Base-by-base conservation (phyloP, 2,113 vertebrate genomes). In the Rousettus leschenaultii region DNA sequence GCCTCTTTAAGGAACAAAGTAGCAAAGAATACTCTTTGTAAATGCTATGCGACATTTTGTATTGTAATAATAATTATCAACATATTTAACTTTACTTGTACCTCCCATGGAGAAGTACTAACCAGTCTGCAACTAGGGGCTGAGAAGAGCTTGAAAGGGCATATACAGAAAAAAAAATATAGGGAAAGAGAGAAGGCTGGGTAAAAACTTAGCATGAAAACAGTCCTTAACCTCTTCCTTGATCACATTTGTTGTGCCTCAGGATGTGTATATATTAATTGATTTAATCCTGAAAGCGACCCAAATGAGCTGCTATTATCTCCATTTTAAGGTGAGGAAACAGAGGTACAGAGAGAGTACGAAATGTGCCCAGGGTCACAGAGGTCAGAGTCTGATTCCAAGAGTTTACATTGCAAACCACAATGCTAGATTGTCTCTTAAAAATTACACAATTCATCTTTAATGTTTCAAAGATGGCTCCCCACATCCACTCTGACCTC, bases 221-320 rank as follows among this genome's bases (percentile, higher is more conserved):
- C 28, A 63, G 22, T 8, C 14, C 26, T 73, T 55, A 65, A 28
- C 35, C 35, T 86, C 71, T 68, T 38, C 11, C 33, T 48, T 19
- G 38, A 48, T 68, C 38, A 26, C 30, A 30, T 28, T 55, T 40
- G n/a, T 71, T 68, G 40, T 71, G 48, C 14, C 33, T 77, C 33
- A 19, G 55, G 55, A 35, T 38, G 9, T 51, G 30, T 6, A 2
- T 40, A 14, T 4, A 18, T 13, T 30, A 70, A 87, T 14, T 13
- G 51, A 70, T 53, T 70, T 78, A 71, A 24, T 77, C 63, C 18
- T 95, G 30, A 63, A 48, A 71, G 71, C 30, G 71, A 68, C 22
- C 61, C 43, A 66, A 57, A 10, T 40, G 78, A 35, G 28, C 74
- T 73, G n/a, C 5, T 30, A 28, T 13, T 28, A 33, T 51, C 55